These are phyloP conservation scores for Trogon surrucura DNA, from an alignment of 2,113 vertebrate genomes.

Conservation along the genomic window DNA sequence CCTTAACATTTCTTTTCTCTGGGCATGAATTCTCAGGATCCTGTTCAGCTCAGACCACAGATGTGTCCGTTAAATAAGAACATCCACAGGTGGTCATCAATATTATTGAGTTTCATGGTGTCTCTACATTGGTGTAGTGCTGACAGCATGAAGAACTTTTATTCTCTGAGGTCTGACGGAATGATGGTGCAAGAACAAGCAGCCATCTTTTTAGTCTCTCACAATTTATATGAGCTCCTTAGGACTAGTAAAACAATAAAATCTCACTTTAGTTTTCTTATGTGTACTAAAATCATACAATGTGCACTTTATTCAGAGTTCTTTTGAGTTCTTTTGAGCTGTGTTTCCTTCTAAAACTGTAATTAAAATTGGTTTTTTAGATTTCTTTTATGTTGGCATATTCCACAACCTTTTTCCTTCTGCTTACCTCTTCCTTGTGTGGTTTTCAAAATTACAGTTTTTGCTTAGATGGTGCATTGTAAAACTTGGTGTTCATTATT, in stretches of 20 bases:
- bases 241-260: not conserved
- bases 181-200: not conserved
- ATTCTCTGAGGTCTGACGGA: not conserved
- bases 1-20: not conserved
- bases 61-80: not conserved
- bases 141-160: not conserved
- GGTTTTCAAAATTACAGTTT: not conserved
- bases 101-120: not conserved
- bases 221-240: not conserved
- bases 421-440: not conserved
- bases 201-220: not conserved
- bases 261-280: not conserved
- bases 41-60: not conserved
- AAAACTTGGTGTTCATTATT: not conserved
- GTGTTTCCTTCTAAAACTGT: not conserved
- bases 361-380: not conserved
- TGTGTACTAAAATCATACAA: not conserved
- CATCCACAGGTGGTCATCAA: not conserved
- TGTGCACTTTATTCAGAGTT: not conserved
- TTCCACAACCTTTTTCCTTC: not conserved
- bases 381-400: not conserved
- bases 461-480: not conserved
- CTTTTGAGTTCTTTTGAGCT: not conserved
- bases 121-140: not conserved
- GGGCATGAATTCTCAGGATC: not conserved